Percentiles rank a stretch among this genome's conserved stretches.
Conservation (phyloP, 2,113 vertebrate genomes). For the Ascaphus truei region DNA sequence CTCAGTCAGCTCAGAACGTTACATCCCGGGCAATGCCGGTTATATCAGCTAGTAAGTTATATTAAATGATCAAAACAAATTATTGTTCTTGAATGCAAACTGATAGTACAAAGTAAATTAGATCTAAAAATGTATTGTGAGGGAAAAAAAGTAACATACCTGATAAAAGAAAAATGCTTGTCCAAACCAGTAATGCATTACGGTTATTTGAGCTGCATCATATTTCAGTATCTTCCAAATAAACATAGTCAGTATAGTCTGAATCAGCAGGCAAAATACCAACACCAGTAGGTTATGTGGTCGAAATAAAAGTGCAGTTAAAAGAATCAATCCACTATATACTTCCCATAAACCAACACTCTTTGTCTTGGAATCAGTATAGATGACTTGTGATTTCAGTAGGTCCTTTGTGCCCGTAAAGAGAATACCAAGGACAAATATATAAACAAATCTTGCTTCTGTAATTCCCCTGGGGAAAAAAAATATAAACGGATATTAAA, state of each 20-base stretch:
- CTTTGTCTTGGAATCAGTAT: slow-evolving; percentile 57
- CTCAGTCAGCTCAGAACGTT: too few relatives aligned
- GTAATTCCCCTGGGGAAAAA: slow-evolving; percentile 76
- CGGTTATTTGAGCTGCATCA: slow-evolving; percentile 76
- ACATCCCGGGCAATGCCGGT: too few relatives aligned
- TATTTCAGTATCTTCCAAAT: slow-evolving; percentile 84
- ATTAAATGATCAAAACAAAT: too few relatives aligned
- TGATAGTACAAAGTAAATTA: too few relatives aligned
- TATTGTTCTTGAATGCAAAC: too few relatives aligned
- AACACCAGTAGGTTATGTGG: slow-evolving; percentile 90
- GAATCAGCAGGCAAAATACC: slow-evolving; percentile 78
- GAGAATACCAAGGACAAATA: slow-evolving; percentile 90
- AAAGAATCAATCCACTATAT: slow-evolving; percentile 79
- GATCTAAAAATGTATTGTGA: too few relatives aligned
- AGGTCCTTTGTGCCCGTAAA: slow-evolving; percentile 88
- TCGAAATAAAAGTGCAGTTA: slow-evolving; percentile 80
- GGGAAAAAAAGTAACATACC: slow-evolving; percentile 66
- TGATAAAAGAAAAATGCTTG: slow-evolving; percentile 97
- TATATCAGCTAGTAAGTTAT: too few relatives aligned
- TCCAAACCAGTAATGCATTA: slow-evolving; percentile 97
- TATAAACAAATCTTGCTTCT: slow-evolving; percentile 90
- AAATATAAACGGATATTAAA: too few relatives aligned
- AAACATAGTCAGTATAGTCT: slow-evolving; percentile 76
- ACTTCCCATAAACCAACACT: slow-evolving; percentile 85
- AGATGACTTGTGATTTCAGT: slow-evolving; percentile 77